A percentile compares a stretch with the other conserved stretches of the same genome.
phyloP scores from a whole-genome alignment of 2,797 vertebrate genomes.

The Enteromius fasciolatus region DNA sequence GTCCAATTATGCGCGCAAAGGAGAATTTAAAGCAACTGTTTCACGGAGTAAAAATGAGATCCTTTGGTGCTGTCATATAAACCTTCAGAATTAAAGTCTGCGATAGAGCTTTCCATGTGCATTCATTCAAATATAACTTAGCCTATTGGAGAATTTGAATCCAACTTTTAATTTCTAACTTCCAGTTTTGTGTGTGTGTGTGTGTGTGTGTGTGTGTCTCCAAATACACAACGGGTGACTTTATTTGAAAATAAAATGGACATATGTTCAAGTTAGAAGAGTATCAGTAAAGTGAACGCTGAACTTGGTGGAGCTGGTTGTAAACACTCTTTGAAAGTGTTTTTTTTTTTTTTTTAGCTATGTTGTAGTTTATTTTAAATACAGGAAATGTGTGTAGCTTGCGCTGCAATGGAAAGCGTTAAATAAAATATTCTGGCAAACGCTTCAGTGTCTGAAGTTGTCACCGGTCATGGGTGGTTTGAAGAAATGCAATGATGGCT shows the following conservation, averaged over 20 bases:
- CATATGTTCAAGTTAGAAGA: not conserved
- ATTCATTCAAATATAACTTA: not conserved
- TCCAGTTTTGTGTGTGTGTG: too few relatives aligned
- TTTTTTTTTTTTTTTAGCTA: not conserved
- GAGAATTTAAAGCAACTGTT: slow-evolving; percentile 42
- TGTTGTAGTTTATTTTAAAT: not conserved
- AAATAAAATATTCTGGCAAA: not conserved
- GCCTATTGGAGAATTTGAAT: not conserved
- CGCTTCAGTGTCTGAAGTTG: slow-evolving; percentile 5
- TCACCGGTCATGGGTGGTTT: slow-evolving; percentile 30
- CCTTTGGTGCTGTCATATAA: not conserved
- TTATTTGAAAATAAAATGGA: not conserved
- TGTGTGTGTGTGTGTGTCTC: too few relatives aligned
- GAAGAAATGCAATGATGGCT: slow-evolving; percentile 54
- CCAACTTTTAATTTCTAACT: not conserved
- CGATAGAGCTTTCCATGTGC: not conserved
- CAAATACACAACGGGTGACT: not conserved
- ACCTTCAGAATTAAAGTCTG: not conserved
- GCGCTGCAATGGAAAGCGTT: not conserved
- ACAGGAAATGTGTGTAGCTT: not conserved
- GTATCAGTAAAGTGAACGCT: not conserved
- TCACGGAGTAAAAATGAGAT: slow-evolving; percentile 21
- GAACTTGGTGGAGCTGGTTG: not conserved
- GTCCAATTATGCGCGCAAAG: slow-evolving; percentile 46
- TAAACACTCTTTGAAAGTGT: not conserved